These are phyloP conservation scores for Dyspetes luteomarginatus DNA, from an alignment of 2,888 invertebrate genomes.

Conservation along the genomic window DNA sequence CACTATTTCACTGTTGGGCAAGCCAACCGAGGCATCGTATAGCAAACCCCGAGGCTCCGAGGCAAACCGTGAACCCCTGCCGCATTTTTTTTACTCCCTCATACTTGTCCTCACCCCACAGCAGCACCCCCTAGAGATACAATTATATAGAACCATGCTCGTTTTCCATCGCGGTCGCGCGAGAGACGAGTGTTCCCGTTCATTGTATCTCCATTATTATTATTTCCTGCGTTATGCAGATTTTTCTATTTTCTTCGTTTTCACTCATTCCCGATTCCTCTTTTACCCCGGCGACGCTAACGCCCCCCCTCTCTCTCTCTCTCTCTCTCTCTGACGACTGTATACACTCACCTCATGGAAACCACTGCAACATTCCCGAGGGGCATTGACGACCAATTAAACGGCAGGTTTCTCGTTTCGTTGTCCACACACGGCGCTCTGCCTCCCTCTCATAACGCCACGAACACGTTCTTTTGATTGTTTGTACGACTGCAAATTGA, in stretches of 20 bases:
- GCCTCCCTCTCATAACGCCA: slow-evolving; percentile 1
- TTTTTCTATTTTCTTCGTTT: slow-evolving; percentile 40
- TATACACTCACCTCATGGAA: slow-evolving; percentile 26
- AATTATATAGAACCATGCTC: slow-evolving; percentile 58
- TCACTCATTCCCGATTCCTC: slow-evolving; percentile 45
- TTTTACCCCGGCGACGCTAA: slow-evolving; percentile 28
- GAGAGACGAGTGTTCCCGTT: slow-evolving; percentile 43
- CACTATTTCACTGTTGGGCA: slow-evolving; percentile 59
- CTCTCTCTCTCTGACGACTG: slow-evolving; percentile 28
- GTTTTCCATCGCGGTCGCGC: slow-evolving; percentile 59
- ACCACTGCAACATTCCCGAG: slow-evolving; percentile 57
- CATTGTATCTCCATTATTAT: slow-evolving; percentile 61
- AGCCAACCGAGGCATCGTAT: slow-evolving; percentile 41
- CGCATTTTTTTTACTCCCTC: slow-evolving; percentile 41
- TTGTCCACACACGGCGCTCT: slow-evolving; percentile 15
- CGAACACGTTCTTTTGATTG: slow-evolving; percentile 65
- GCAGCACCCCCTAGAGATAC: slow-evolving; percentile 62
- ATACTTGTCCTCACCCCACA: not conserved
- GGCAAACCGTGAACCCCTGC: slow-evolving; percentile 29
- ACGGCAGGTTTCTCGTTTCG: slow-evolving; percentile 64
- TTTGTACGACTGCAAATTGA: slow-evolving; percentile 62
- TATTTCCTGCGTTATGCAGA: slow-evolving; percentile 43
- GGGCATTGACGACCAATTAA: slow-evolving; percentile 69
- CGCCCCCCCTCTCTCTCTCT: slow-evolving; percentile 33
- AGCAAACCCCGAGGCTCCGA: slow-evolving; percentile 24